Conservation (phyloP, 1,140 invertebrate genomes). For the Megalopta genalis region DNA sequence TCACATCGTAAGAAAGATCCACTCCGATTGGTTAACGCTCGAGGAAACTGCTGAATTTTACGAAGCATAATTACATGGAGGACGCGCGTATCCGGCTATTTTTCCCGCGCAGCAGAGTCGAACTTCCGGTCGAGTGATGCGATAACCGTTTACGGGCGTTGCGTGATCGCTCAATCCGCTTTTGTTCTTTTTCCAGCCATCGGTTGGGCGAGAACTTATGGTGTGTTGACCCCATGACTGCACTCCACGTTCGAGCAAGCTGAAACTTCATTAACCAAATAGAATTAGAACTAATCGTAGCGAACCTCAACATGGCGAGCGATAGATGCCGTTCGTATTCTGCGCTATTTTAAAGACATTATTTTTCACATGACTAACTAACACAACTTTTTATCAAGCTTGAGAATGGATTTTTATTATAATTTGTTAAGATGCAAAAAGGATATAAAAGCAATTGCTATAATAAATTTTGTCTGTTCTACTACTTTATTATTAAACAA, state of each 20-base stretch:
- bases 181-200: slow-evolving; percentile 38
- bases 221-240: background rate
- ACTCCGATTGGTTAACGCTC: slow-evolving; percentile 10
- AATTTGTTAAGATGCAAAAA: no score
- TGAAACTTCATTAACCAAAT: slow-evolving; percentile 1
- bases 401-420: no score
- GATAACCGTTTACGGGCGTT: slow-evolving; percentile 57
- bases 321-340: no score
- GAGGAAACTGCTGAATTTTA: slow-evolving; percentile 45
- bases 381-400: no score
- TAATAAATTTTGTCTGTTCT: no score
- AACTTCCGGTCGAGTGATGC: slow-evolving; percentile 53
- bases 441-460: no score
- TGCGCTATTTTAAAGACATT: no score
- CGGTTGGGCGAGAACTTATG: slow-evolving; percentile 15
- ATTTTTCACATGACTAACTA: no score
- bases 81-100: slow-evolving; percentile 29
- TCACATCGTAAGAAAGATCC: slow-evolving; percentile 25
- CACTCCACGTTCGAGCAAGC: slow-evolving; percentile 8
- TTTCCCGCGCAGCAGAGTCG: slow-evolving; percentile 36
- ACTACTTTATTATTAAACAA: no score
- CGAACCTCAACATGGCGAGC: no score
- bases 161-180: slow-evolving; percentile 46
- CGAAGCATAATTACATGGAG: slow-evolving; percentile 47
- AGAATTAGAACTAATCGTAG: no score